Evolutionary conservation across 2,888 invertebrate genomes (phyloP), one percentile per base, ranked within the genome.

Genomic region (Phrixothrix hirtus): DNA sequence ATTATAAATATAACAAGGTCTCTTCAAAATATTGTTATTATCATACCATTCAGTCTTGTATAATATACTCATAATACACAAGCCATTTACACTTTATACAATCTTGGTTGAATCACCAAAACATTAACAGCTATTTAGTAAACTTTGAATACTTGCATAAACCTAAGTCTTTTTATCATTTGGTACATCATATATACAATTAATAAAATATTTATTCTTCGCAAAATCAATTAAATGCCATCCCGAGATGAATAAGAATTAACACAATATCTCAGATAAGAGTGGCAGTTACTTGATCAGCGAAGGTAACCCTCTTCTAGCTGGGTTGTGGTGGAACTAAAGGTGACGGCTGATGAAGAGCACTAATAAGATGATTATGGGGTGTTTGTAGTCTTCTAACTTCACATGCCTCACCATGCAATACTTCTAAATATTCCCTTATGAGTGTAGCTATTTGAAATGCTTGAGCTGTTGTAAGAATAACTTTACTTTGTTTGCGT

Each of bases 401-500:
- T 56, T 74, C 74, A 32, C 68, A 64, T 26, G 62, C 57, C 45
- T 66, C 67, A 25, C 64, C 63, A 29, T 69, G 67, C 29, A 68
- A 53, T 1, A 86, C 87, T 72, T 86, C 86, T 61, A 85, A 85
- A 77, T 95, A 95, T 77, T 95, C 95, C 71, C 90, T 87, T 66
- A 95, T 93, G 57, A 95, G 81, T 49, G 92, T 92, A 49, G 93
- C 92, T 71, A 95, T 94, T 79, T 95, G 94, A 78, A 92, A 90
- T 53, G 94, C 94, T 89, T 95, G 75, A 2, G 92, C 90, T 4
- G 95, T 95, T 49, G 92, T 92, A 58, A 96, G 84, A 72, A 95
- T 93, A 55, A 94, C 92, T 45, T 69, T 94, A 72, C 92, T 93
- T 76, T 95, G 94, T 75, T 95, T 95, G 67, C 88, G 83, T 69